Evolutionary conservation across 2,797 vertebrate species (phyloP).

Genomic region (Aplochiton taeniatus): DNA sequence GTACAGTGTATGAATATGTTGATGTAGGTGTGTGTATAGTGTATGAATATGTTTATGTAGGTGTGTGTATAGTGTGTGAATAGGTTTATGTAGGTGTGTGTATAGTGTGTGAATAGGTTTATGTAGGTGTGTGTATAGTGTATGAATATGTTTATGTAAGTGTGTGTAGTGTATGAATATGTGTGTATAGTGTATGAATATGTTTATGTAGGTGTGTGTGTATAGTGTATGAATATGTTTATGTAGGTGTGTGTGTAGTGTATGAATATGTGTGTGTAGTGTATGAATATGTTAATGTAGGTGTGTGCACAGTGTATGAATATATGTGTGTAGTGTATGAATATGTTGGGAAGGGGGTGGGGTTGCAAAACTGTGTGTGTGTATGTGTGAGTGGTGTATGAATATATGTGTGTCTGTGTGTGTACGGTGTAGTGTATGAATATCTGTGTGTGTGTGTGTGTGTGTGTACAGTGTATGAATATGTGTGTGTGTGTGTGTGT

Average conservation of each 20-base stretch:
- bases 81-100: not conserved
- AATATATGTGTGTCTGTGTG: too few relatives aligned
- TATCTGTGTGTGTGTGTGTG: not conserved
- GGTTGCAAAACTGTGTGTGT: too few relatives aligned
- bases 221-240: too few relatives aligned
- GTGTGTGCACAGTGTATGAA: too few relatives aligned
- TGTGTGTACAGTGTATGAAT: not conserved
- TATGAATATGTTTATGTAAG: not conserved
- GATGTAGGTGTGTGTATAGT: not conserved
- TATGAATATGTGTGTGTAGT: too few relatives aligned
- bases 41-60: not conserved
- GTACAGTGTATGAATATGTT: not conserved
- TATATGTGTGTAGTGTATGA: too few relatives aligned
- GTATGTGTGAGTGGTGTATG: too few relatives aligned
- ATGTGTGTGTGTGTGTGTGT: not conserved
- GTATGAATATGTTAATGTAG: too few relatives aligned
- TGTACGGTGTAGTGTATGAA: too few relatives aligned
- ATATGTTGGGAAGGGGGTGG: too few relatives aligned
- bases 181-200: not conserved
- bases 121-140: not conserved
- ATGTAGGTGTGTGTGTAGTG: too few relatives aligned
- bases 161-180: too few relatives aligned
- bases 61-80: slow-evolving; percentile 1
- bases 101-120: not conserved
- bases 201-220: not conserved